Evolutionary conservation across 2,797 vertebrate species (phyloP).

Genomic region (Catharus ustulatus): DNA sequence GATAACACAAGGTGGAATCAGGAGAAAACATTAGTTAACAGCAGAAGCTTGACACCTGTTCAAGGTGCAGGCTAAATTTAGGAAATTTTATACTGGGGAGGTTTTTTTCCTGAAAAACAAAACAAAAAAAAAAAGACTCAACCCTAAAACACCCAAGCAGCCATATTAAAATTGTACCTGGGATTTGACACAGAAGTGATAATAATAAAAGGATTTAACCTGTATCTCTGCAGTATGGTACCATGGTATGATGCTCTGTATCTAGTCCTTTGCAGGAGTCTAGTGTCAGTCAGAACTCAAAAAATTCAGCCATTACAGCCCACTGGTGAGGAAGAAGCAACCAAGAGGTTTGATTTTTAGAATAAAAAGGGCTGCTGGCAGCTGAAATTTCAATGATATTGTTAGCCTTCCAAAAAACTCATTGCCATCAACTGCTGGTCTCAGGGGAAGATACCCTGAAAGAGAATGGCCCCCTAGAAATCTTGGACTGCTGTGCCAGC

Average conservation of each 20-base stretch:
- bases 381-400: not conserved
- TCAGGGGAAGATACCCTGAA: not conserved
- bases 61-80: slow-evolving; percentile 29
- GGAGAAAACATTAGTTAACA: slow-evolving; percentile 61
- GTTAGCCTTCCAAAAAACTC: not conserved
- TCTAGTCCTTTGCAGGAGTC: not conserved
- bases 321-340: not conserved
- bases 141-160: not conserved
- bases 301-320: not conserved
- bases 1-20: slow-evolving; percentile 20
- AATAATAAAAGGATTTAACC: not conserved
- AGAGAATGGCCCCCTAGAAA: not conserved
- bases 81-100: not conserved
- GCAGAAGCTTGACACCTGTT: slow-evolving; percentile 45
- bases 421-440: not conserved
- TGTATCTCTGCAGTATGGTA: not conserved
- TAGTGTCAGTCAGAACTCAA: not conserved
- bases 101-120: not conserved
- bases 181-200: not conserved
- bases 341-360: not conserved
- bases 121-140: not conserved
- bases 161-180: not conserved
- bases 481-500: not conserved
- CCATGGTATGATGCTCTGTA: not conserved
- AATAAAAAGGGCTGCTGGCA: not conserved